Conservation (phyloP, 2,888 invertebrate genomes). For the Mesorhabditis sp. region DNA sequence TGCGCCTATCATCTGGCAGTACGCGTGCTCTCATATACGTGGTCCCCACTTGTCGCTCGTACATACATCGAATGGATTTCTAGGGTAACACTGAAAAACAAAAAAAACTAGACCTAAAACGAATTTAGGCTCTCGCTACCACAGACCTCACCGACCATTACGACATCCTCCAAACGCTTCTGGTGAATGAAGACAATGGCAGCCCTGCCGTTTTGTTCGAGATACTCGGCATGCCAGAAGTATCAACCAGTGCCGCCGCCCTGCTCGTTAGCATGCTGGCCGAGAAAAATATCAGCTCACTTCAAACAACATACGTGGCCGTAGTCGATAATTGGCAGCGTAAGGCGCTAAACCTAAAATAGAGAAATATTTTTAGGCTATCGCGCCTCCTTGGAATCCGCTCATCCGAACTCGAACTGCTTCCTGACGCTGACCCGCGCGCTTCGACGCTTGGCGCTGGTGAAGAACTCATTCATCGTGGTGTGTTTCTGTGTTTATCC, state of each 20-base stretch:
- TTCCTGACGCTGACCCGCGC: neutral
- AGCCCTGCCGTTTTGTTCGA: neutral
- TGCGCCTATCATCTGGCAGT: too few species aligned
- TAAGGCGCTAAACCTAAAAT: neutral
- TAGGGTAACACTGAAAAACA: too few species aligned
- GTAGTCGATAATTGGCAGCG: neutral
- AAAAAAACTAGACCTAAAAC: too few species aligned
- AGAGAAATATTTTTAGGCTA: neutral
- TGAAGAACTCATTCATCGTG: conserved; percentile 3
- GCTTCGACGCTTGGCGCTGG: neutral
- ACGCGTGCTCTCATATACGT: too few species aligned
- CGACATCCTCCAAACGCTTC: too few species aligned
- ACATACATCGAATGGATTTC: too few species aligned
- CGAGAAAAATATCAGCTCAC: neutral
- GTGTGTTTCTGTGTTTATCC: neutral
- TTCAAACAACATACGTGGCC: conserved; percentile 3
- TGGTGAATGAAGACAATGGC: too few species aligned
- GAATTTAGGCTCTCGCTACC: too few species aligned
- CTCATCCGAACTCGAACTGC: neutral
- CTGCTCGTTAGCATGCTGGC: neutral
- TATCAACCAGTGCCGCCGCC: neutral
- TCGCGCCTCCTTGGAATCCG: neutral
- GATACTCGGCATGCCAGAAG: neutral
- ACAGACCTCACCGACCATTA: too few species aligned
- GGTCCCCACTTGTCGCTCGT: too few species aligned